phyloP scores from a whole-genome alignment of 2,113 vertebrate species.

The Nyctibius bracteatus region DNA sequence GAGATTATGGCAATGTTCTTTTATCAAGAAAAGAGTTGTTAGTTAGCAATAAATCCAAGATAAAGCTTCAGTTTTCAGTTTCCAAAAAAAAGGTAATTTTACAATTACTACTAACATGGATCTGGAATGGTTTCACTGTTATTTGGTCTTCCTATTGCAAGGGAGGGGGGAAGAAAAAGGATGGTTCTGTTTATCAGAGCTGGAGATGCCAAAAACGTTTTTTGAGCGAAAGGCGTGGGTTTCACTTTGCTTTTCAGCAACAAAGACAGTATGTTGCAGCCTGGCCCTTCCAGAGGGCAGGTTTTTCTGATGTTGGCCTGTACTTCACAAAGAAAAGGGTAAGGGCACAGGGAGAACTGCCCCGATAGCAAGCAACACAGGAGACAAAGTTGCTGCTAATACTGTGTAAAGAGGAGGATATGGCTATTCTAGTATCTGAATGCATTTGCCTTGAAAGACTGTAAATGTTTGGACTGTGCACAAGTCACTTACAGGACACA shows the following conservation, averaged over 20 bases:
- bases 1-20: conserved; percentile 99
- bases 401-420: background rate
- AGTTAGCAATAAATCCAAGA: background rate
- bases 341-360: background rate
- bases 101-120: background rate
- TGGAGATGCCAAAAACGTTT: background rate
- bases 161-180: background rate
- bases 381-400: background rate
- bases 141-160: background rate
- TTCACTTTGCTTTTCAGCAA: background rate
- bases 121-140: background rate
- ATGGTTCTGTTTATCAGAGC: background rate
- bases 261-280: background rate
- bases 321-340: background rate
- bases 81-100: background rate
- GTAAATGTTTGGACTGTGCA: background rate
- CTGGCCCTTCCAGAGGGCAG: background rate
- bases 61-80: background rate
- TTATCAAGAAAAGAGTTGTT: background rate
- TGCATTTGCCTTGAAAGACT: background rate
- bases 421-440: background rate
- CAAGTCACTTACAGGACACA: background rate
- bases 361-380: background rate
- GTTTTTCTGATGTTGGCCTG: background rate
- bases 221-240: background rate